Conservation (phyloP, 2,888 invertebrate species). For the Eupeodes latifasciatus region DNA sequence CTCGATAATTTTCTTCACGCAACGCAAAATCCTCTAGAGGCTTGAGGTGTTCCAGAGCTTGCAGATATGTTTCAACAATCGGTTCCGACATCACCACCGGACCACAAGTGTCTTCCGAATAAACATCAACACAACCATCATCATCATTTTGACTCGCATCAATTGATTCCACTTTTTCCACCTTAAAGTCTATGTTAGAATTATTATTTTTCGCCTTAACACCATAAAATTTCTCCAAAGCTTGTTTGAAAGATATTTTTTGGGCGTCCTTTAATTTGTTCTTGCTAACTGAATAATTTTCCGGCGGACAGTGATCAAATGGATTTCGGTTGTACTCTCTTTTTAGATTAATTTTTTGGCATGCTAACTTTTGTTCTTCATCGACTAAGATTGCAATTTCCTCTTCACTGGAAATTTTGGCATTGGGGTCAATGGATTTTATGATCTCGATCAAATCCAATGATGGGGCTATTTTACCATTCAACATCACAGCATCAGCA, state of each 20-base stretch:
- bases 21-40: slow-evolving; percentile 82
- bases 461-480: neutral
- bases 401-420: slow-evolving; percentile 23
- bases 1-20: slow-evolving; percentile 81
- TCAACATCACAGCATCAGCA: neutral
- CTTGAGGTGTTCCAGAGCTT: slow-evolving; percentile 81
- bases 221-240: slow-evolving; percentile 4
- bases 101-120: neutral
- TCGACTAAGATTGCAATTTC: slow-evolving; percentile 44
- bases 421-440: slow-evolving; percentile 39
- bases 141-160: slow-evolving; percentile 34
- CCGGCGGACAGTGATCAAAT: neutral
- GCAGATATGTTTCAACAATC: slow-evolving; percentile 77
- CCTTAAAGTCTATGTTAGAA: neutral
- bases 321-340: neutral
- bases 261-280: neutral
- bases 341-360: neutral
- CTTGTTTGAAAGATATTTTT: slow-evolving; percentile 13
- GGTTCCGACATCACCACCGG: neutral
- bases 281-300: neutral
- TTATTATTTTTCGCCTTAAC: neutral
- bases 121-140: slow-evolving; percentile 9
- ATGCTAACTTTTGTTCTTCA: slow-evolving; percentile 14
- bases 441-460: slow-evolving; percentile 56
- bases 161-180: slow-evolving; percentile 6